Percentiles rank a stretch among this genome's conserved stretches.
Conservation (phyloP, 2,113 vertebrate genomes). For the Heloderma charlesbogerti region DNA sequence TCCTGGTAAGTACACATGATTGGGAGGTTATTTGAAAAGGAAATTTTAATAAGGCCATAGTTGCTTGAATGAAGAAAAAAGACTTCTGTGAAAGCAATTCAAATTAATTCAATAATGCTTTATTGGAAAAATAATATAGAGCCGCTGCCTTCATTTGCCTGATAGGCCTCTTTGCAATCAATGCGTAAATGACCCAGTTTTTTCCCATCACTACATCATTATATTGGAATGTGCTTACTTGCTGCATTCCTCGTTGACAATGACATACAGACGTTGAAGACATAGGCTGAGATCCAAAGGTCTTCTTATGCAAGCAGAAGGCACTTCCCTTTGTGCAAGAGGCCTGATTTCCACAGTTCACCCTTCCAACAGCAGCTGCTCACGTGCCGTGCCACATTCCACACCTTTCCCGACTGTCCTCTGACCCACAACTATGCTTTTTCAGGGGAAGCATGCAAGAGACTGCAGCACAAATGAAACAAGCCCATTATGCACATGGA, state of each 20-base stretch:
- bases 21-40: slow-evolving; percentile 1
- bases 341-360: neutral
- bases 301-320: neutral
- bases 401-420: neutral
- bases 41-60: slow-evolving; percentile 17
- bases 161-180: neutral
- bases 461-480: neutral
- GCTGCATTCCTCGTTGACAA: neutral
- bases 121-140: neutral
- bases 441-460: neutral
- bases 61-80: neutral
- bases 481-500: neutral
- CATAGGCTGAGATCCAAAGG: neutral
- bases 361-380: neutral
- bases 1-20: slow-evolving; percentile 10
- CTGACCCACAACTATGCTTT: neutral
- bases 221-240: neutral
- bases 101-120: slow-evolving; percentile 23
- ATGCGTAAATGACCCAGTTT: neutral
- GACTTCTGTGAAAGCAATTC: slow-evolving; percentile 7
- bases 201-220: neutral
- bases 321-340: neutral
- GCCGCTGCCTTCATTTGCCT: neutral
- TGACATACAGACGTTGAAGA: neutral
- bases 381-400: too few species aligned